phyloP scores from a whole-genome alignment of 2,113 vertebrate genomes.

The Petaurus breviceps region DNA sequence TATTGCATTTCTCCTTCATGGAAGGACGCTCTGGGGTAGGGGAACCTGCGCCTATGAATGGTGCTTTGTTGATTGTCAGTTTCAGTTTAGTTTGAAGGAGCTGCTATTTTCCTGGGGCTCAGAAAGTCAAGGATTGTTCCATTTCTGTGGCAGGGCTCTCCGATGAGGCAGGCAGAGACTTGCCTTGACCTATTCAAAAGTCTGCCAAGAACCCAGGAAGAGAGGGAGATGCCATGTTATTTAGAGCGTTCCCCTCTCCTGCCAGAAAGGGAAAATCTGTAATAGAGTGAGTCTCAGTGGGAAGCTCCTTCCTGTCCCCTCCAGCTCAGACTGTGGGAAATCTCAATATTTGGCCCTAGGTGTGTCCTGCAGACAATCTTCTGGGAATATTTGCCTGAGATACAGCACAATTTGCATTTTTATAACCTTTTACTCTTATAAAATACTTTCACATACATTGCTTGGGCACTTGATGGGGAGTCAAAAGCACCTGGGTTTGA shows the following conservation, averaged over 20 bases:
- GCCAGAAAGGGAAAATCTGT: background rate
- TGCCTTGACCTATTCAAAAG: background rate
- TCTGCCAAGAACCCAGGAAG: background rate
- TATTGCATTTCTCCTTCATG: background rate
- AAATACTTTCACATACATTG: background rate
- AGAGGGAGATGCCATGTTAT: background rate
- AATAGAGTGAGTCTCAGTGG: background rate
- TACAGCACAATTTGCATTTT: background rate
- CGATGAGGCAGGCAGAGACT: background rate
- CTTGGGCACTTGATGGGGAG: background rate
- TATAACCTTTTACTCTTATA: background rate
- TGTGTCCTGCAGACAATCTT: background rate
- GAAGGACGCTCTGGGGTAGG: background rate
- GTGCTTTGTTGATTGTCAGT: background rate
- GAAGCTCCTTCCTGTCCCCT: background rate
- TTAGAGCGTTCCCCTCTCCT: background rate
- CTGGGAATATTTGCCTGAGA: background rate
- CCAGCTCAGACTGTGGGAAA: background rate
- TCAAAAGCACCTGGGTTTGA: background rate
- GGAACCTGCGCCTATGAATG: background rate
- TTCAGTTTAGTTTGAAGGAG: background rate
- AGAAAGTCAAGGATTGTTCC: background rate
- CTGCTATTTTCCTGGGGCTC: background rate
- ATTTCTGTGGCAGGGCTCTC: background rate
- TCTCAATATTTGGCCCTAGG: background rate